A percentile compares a stretch with the other conserved stretches of the same genome.
Evolutionary conservation across 1,140 invertebrate species (phyloP).

Genomic region (Aradophagus sp.): DNA sequence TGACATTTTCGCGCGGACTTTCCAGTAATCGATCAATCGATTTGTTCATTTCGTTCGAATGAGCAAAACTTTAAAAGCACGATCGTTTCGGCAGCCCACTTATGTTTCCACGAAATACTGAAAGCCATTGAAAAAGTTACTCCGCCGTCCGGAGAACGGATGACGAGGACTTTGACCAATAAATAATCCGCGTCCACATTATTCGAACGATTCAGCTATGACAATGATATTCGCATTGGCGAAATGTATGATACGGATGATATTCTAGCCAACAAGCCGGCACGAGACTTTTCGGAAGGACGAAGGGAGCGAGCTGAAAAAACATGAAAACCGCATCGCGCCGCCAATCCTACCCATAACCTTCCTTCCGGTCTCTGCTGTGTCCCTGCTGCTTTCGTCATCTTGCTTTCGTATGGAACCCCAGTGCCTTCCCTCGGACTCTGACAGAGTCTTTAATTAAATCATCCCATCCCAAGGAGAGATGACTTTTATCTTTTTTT

Average conservation of each 20-base stretch:
- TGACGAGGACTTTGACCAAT: conserved; percentile 33
- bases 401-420: conserved; percentile 50
- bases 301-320: conserved; percentile 66
- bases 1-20: too few species aligned
- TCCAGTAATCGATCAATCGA: too few species aligned
- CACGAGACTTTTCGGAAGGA: conserved; percentile 66
- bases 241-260: conserved; percentile 66
- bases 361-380: conserved; percentile 70
- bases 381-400: conserved; percentile 58
- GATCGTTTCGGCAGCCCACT: too few species aligned
- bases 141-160: conserved; percentile 15
- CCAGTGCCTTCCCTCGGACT: conserved; percentile 24
- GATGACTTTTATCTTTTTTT: conserved; percentile 51
- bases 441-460: conserved; percentile 69
- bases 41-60: too few species aligned
- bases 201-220: conserved; percentile 54
- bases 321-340: conserved; percentile 74
- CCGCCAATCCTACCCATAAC: conserved; percentile 67
- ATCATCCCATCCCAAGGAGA: conserved; percentile 61
- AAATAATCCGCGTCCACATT: conserved; percentile 63
- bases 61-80: too few species aligned
- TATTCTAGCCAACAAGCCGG: conserved; percentile 68
- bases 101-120: too few species aligned
- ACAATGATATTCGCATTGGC: conserved; percentile 64
- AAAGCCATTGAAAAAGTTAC: conserved; percentile 21